A percentile compares a stretch with the other conserved stretches of the same genome.
These are phyloP conservation scores for Psilopogon haemacephalus DNA, from an alignment of 2,113 vertebrate species.

Conservation along the genomic window DNA sequence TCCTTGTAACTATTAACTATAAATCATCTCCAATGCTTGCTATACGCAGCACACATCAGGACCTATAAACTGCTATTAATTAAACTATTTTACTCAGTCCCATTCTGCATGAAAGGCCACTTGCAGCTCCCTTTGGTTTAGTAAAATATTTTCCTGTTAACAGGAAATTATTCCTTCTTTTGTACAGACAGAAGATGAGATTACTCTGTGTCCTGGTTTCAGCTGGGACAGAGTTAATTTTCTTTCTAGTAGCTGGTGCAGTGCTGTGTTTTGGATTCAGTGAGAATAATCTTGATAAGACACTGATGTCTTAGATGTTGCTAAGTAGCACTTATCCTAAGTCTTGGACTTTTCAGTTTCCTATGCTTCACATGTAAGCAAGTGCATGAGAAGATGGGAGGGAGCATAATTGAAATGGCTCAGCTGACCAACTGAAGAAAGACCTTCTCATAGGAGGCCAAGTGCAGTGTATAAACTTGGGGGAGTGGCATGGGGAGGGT, in stretches of 20 bases:
- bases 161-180: constrained; percentile 27
- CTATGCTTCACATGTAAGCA: too few species aligned
- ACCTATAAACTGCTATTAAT: not conserved
- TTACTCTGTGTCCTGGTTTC: too few species aligned
- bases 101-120: not conserved
- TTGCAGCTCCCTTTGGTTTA: not conserved
- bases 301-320: too few species aligned
- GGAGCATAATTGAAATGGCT: not conserved
- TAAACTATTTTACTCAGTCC: not conserved
- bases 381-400: not conserved
- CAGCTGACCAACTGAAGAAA: too few species aligned
- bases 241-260: too few species aligned
- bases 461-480: not conserved
- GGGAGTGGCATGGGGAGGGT: not conserved
- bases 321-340: too few species aligned
- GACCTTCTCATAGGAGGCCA: too few species aligned
- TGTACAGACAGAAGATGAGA: not conserved
- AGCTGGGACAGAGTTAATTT: too few species aligned
- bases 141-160: constrained; percentile 10
- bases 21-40: not conserved
- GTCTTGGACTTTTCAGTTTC: too few species aligned
- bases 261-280: too few species aligned
- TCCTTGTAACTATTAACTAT: not conserved
- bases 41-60: not conserved
- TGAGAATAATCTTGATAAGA: too few species aligned